These are phyloP conservation scores for Palythoa grandis DNA, from an alignment of 92 coral and sea anemone genomes.

Conservation along the genomic window DNA sequence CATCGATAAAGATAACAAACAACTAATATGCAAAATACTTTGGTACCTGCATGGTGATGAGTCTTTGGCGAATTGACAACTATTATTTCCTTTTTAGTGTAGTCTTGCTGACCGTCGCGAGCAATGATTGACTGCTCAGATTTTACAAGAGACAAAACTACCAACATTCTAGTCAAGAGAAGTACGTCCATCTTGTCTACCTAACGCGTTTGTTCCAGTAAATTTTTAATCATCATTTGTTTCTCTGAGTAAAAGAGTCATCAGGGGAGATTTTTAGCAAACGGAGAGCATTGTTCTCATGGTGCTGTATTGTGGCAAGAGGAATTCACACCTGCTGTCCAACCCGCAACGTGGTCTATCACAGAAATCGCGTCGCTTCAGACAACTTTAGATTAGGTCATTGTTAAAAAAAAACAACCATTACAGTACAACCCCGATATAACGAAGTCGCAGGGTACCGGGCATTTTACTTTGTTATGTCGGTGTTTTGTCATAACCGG, in stretches of 20 bases:
- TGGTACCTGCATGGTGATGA: slow-evolving; percentile 39
- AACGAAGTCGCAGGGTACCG: too few relatives aligned
- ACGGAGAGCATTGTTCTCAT: not conserved
- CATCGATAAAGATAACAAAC: not conserved
- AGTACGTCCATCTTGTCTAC: not conserved
- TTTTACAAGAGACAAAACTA: slow-evolving; percentile 17
- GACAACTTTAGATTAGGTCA: too few relatives aligned
- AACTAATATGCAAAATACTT: not conserved
- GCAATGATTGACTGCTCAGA: not conserved
- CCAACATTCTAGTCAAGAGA: not conserved
- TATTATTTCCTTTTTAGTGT: slow-evolving; percentile 21
- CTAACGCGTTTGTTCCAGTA: not conserved
- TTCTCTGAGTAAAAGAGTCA: not conserved
- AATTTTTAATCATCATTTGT: not conserved
- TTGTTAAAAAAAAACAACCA: too few relatives aligned
- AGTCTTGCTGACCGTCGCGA: not conserved
- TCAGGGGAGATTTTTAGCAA: not conserved
- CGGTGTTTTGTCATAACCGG: too few relatives aligned
- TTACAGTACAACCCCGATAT: too few relatives aligned
- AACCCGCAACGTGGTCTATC: not conserved
- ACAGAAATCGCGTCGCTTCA: too few relatives aligned
- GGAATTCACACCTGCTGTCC: not conserved
- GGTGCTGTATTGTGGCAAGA: slow-evolving; percentile 15
- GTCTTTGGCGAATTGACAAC: slow-evolving; percentile 26
- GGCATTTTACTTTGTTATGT: too few relatives aligned